Conservation (phyloP, 2,888 invertebrate genomes). For the Scrobipalpa atriplicella region DNA sequence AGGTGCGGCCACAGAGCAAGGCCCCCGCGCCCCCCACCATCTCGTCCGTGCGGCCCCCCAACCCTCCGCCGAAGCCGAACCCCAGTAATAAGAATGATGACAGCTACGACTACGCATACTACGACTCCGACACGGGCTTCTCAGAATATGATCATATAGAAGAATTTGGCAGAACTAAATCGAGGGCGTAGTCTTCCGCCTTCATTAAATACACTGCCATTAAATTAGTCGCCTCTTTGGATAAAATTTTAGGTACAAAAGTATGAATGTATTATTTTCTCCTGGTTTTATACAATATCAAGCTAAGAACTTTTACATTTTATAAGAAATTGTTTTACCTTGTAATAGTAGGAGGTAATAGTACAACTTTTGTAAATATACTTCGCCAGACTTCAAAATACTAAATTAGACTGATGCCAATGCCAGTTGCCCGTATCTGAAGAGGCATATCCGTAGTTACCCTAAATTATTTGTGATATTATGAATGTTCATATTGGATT, state of each 20-base stretch:
- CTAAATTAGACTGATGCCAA: conserved; percentile 39
- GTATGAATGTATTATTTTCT: conserved; percentile 23
- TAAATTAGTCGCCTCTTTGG: conserved; percentile 75
- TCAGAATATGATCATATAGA: conserved; percentile 83
- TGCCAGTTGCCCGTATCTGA: conserved; percentile 47
- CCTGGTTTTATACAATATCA: background rate
- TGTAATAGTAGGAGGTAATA: background rate
- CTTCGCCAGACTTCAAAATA: conserved; percentile 33
- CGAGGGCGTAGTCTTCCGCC: conserved; percentile 58
- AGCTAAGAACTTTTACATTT: background rate
- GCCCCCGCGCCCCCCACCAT: conserved; percentile 47
- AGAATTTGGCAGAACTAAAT: conserved; percentile 85
- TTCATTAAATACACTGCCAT: conserved; percentile 69
- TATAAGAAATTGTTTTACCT: background rate
- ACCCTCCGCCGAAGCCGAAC: conserved; percentile 58
- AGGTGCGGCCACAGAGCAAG: conserved; percentile 51
- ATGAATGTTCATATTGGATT: conserved; percentile 56
- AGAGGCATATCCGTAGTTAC: conserved; percentile 73
- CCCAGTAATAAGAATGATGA: conserved; percentile 75
- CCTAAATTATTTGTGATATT: conserved; percentile 81
- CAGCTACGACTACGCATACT: conserved; percentile 93
- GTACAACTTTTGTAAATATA: conserved; percentile 32
- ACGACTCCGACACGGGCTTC: conserved; percentile 86
- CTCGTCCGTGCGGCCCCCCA: conserved; percentile 46
- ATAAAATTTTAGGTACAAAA: conserved; percentile 38